These are phyloP conservation scores for Panurus biarmicus DNA, from an alignment of 2,113 vertebrate genomes.

Conservation along the genomic window DNA sequence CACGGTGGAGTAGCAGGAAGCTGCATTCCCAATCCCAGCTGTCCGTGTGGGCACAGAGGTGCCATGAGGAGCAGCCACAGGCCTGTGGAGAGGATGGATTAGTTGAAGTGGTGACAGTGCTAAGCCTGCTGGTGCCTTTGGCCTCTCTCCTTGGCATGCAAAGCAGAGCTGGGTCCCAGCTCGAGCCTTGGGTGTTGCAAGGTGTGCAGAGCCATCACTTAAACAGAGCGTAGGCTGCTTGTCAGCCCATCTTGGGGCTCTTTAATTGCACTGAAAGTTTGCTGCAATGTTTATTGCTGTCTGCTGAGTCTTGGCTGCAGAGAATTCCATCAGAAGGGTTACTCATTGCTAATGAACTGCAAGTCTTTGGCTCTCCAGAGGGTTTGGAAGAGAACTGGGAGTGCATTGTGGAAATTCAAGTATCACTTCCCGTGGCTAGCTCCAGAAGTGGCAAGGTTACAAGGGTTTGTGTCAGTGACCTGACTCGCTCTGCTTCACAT, in stretches of 20 bases:
- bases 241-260: background rate
- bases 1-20: background rate
- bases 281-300: background rate
- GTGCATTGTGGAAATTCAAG: background rate
- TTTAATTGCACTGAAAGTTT: background rate
- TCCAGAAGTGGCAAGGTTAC: background rate
- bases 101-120: background rate
- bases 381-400: background rate
- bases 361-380: background rate
- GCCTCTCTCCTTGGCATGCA: background rate
- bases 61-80: background rate
- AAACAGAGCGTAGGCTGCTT: background rate
- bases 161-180: background rate
- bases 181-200: background rate
- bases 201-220: background rate
- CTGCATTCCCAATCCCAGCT: background rate
- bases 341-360: background rate
- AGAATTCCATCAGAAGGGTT: background rate
- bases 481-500: background rate
- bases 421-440: background rate
- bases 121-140: background rate
- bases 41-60: background rate
- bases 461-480: background rate
- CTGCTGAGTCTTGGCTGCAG: background rate
- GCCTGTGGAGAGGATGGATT: background rate